Percentiles rank a stretch among this genome's conserved stretches.
Conservation (phyloP, 2,113 vertebrate genomes). For the Nyctereutes procyonoides region DNA sequence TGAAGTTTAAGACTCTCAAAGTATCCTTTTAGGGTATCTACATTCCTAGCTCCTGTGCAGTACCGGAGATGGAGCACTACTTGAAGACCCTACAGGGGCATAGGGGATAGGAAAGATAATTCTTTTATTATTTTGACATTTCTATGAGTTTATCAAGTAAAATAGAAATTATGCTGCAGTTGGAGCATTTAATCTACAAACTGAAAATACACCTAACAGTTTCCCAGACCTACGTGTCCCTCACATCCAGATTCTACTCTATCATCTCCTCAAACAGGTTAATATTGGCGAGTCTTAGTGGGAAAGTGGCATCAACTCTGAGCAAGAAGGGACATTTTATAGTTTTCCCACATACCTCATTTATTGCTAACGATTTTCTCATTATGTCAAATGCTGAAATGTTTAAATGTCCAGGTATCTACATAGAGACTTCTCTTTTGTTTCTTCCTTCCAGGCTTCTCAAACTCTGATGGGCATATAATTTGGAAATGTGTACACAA, state of each 20-base stretch:
- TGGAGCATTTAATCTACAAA: not conserved
- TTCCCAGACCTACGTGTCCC: not conserved
- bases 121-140: not conserved
- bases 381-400: not conserved
- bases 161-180: not conserved
- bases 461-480: not conserved
- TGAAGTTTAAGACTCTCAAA: not conserved
- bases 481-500: not conserved
- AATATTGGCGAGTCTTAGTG: not conserved
- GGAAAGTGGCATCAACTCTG: not conserved
- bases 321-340: not conserved
- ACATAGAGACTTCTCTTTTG: not conserved
- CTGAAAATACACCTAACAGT: not conserved
- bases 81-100: not conserved
- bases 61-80: not conserved
- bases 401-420: not conserved
- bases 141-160: not conserved
- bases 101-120: not conserved
- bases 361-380: not conserved
- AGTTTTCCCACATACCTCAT: not conserved
- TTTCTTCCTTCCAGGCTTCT: constrained; percentile 24
- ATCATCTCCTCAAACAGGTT: not conserved
- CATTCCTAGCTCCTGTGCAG: not conserved
- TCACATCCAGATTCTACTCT: not conserved
- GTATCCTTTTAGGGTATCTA: not conserved